phyloP scores from a whole-genome alignment of 2,113 vertebrate species.

The Sinocyclocheilus maitianheensis region DNA sequence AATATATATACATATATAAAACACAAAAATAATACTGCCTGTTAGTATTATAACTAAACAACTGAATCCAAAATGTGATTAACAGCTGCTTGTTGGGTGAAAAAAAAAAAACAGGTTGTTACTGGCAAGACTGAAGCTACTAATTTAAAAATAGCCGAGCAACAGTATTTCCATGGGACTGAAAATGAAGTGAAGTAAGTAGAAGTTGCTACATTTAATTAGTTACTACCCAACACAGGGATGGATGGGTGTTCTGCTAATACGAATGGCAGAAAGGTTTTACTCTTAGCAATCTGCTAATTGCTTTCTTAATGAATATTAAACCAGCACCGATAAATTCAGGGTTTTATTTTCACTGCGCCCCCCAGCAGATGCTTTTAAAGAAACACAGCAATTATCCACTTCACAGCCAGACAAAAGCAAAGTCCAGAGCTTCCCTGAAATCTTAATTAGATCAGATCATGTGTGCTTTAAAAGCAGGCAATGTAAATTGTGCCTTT shows the following conservation, averaged over 20 bases:
- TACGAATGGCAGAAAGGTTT: not conserved
- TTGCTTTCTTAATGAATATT: constrained; percentile 36
- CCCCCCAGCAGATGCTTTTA: constrained; percentile 4
- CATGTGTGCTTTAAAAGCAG: constrained; percentile 24
- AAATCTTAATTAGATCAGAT: constrained; percentile 28
- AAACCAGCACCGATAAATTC: not conserved
- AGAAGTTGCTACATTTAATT: not conserved
- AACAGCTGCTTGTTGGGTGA: too few species aligned
- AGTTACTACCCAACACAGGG: not conserved
- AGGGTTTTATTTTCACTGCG: not conserved
- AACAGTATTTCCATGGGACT: not conserved
- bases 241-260: not conserved
- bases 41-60: too few species aligned
- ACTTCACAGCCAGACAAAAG: constrained; percentile 13
- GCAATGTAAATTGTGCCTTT: constrained; percentile 19
- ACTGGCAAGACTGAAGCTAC: not conserved
- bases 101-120: not conserved
- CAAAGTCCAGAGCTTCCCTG: not conserved
- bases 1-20: too few species aligned
- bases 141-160: not conserved
- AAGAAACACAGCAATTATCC: constrained; percentile 24
- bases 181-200: not conserved
- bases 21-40: too few species aligned
- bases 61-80: too few species aligned
- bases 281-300: constrained; percentile 23